Base-by-base conservation (phyloP, 2,888 invertebrate genomes). In the Lobophora halterata region DNA sequence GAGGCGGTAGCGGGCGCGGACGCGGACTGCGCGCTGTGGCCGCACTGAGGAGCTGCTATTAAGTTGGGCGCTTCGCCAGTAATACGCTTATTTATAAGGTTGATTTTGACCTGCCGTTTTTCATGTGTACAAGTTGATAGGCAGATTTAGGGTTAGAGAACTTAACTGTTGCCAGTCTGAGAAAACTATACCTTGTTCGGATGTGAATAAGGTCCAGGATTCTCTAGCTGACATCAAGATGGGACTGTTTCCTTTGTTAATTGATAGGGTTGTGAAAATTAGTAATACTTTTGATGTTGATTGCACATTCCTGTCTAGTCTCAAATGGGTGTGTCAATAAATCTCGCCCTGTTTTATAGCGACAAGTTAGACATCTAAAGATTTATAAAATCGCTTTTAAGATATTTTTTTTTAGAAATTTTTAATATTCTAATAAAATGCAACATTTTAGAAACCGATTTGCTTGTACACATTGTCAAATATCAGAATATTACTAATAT, bases 51-150 rank as follows among this genome's bases (percentile, higher is more conserved):
- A 79, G 66, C 64, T 78, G 80, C 81, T 79, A 81, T 81, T 81
- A 75, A 82, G 80, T 82, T 82, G 65, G 81, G 79, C 82, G 79
- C 71, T 76, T 77, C 71, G 78, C 76, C 77, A 74, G 63, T 71
- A 58, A 58, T 28, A 26, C 25, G 27, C 20, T 31, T 33, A 17
- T 20, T 29, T 49, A 0, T 52, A 54, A 42, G 42, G 52, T 52
- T 55, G 54, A 57, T 58, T 37, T 45, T 43, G 49, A 50, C 46
- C 26, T 10, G 42, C 27, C 31, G 20, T 31, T 43, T 38, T 5
- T 23, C n/a, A n/a, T 33, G 36, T 23, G 27, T 30, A 38, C 33
- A 21, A 25, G 36, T n/a, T n/a, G n/a, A n/a, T n/a, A n/a, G n/a
- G n/a, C n/a, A n/a, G n/a, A n/a, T n/a, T n/a, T n/a, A n/a, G n/a